Conservation (phyloP, 2,113 vertebrate species). For the Ivindomyrus marchei region DNA sequence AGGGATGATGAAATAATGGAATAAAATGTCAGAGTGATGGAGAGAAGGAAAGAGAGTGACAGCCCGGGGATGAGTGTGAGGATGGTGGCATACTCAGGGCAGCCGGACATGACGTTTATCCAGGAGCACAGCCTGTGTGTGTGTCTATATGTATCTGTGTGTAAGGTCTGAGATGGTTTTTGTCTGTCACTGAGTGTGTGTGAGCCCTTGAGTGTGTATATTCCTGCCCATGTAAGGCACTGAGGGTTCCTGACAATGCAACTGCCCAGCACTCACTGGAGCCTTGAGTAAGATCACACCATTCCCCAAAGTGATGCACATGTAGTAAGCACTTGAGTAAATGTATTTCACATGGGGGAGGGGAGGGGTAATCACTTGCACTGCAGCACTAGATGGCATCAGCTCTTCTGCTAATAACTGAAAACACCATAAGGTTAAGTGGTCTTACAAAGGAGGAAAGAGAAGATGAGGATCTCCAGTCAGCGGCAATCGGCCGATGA, state of each 20-base stretch:
- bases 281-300: not conserved
- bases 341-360: not conserved
- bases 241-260: not conserved
- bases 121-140: not conserved
- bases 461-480: not conserved
- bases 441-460: not conserved
- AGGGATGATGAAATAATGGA: not conserved
- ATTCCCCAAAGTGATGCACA: not conserved
- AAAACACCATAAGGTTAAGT: not conserved
- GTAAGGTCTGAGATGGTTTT: not conserved
- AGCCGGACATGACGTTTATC: not conserved
- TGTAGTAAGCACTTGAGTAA: not conserved
- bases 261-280: not conserved
- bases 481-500: too few relatives aligned
- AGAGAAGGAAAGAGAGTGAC: not conserved
- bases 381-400: not conserved
- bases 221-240: not conserved
- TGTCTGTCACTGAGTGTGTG: not conserved
- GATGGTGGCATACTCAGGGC: not conserved
- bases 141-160: not conserved
- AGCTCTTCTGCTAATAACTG: not conserved
- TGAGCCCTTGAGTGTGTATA: not conserved
- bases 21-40: conserved; percentile 2
- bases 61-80: not conserved
- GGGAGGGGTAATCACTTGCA: not conserved